Conservation (phyloP, 1,140 invertebrate genomes). For the Leguminivora glycinivorella region DNA sequence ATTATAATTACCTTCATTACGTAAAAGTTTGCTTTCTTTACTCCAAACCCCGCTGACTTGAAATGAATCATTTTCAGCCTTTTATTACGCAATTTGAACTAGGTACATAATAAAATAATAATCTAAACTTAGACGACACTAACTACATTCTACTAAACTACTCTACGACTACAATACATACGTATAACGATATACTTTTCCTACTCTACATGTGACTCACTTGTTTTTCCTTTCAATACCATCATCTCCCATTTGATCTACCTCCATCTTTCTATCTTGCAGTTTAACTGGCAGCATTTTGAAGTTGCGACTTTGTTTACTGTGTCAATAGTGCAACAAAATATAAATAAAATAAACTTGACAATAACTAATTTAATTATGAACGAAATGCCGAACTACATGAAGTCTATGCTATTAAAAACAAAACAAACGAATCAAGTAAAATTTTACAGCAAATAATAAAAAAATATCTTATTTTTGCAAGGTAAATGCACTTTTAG, state of each 20-base stretch:
- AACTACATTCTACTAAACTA: neutral
- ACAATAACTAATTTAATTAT: neutral
- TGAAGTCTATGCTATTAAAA: neutral
- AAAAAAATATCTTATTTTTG: too few species aligned
- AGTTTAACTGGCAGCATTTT: constrained; percentile 30
- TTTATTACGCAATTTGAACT: too few species aligned
- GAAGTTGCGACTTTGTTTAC: constrained; percentile 22
- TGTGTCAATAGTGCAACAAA: constrained; percentile 21
- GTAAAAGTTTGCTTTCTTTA: too few species aligned
- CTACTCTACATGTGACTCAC: constrained; percentile 13
- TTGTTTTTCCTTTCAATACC: neutral
- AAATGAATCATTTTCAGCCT: too few species aligned
- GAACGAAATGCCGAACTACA: neutral
- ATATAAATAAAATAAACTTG: constrained; percentile 11
- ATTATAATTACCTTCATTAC: too few species aligned
- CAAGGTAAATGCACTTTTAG: too few species aligned
- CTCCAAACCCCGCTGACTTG: too few species aligned
- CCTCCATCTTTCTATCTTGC: constrained; percentile 29
- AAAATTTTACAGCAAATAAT: neutral
- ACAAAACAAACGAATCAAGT: neutral
- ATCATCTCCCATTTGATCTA: constrained; percentile 2
- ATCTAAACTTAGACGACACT: neutral
- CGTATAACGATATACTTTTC: neutral
- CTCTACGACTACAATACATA: constrained; percentile 15
- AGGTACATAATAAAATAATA: neutral